Evolutionary conservation across 2,888 invertebrate species (phyloP), one percentile per base, ranked within the genome.

Genomic region (Limnephilus lunatus): DNA sequence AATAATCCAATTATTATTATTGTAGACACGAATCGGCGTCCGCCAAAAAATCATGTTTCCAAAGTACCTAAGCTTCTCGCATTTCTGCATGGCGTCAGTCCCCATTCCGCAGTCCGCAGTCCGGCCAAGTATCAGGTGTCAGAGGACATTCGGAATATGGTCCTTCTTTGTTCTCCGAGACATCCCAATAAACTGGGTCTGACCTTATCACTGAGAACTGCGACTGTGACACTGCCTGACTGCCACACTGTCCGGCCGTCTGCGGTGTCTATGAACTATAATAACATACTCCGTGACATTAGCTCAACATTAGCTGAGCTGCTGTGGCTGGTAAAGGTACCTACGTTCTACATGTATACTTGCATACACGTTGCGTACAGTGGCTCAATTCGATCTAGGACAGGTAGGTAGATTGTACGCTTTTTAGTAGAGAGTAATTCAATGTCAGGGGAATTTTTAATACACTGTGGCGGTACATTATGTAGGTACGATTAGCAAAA

Each of bases 91-190:
- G 88, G 88, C 88, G 88, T 89, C 88, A 89, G 88, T 25, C 25
- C 25, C 39, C 15, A 82, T 82, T 44, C n/a, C 81, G 39, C 48
- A 48, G 48, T 48, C 48, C 14, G 48, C 48, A 15, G 48, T 48
- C 15, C 15, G 15, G 14, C 48, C 15, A 48, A 81, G 90, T 90
- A 83, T 90, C 90, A 48, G 90, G 90, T 90, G 90, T 90, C 90
- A 39, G 90, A 39, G 81, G 82, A 90, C 90, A 90, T 32, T 82
- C 82, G 25, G 82, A 48, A 44, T 82, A 82, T 83, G 82, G 82
- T 82, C 81, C 4, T 12, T 48, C 90, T 90, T 90, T 90, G 90
- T 90, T 90, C 89, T 35, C 30, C 30, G 81, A 39, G 48, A 14
- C 25, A 30, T 83, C 90, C 82, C 44, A 90, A 90, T 39, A 82